Percentiles rank a stretch among this genome's conserved stretches.
These are phyloP conservation scores for Deilephila porcellus DNA, from an alignment of 2,888 invertebrate genomes.

Conservation along the genomic window DNA sequence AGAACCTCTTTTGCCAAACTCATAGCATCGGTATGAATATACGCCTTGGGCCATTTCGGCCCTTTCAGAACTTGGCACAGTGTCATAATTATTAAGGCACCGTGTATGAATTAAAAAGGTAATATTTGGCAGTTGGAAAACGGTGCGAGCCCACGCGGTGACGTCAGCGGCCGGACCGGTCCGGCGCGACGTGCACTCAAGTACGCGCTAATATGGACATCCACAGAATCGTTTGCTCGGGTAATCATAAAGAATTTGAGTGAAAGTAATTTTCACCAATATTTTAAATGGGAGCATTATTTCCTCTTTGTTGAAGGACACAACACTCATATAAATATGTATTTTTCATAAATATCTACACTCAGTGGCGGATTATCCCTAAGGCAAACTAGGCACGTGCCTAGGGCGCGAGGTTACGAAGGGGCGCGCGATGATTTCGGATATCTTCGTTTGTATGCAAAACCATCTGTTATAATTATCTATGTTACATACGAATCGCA, in stretches of 20 bases:
- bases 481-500: too few species aligned
- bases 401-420: too few species aligned
- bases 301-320: neutral
- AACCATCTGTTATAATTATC: too few species aligned
- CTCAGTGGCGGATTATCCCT: too few species aligned
- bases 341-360: too few species aligned
- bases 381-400: too few species aligned
- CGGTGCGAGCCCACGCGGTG: constrained; percentile 50
- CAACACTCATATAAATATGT: too few species aligned
- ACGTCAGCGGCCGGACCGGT: constrained; percentile 63
- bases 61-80: constrained; percentile 8
- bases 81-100: constrained; percentile 33
- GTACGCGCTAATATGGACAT: constrained; percentile 33
- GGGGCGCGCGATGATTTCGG: too few species aligned
- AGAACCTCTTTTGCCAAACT: neutral
- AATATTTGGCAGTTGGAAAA: constrained; percentile 42
- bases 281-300: neutral
- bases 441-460: too few species aligned
- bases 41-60: neutral
- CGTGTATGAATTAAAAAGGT: constrained; percentile 34
- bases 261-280: constrained; percentile 15
- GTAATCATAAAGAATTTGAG: constrained; percentile 19
- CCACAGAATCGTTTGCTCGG: neutral
- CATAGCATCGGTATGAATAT: neutral
- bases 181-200: constrained; percentile 45